Base-by-base conservation (phyloP, 2,797 vertebrate genomes). In the Graptemys geographica region DNA sequence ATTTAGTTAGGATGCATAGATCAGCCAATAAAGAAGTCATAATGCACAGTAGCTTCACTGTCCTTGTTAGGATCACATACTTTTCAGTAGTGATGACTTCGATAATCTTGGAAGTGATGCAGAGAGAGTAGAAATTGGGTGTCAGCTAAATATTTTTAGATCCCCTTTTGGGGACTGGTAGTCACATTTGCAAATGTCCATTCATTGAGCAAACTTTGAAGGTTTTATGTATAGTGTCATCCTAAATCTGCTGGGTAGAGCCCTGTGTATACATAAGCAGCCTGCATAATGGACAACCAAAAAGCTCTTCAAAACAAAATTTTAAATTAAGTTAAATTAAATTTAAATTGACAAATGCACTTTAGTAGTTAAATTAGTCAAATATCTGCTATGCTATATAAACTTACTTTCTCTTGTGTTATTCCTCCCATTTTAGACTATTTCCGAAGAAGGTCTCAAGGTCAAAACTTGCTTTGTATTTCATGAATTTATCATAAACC, bases 201-300 rank as follows among this genome's bases (percentile, higher is more conserved):
- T 87, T 0, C 3, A 7, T 1, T 0, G 11, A 78, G 69, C 65
- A 2, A 79, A 62, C 62, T 65, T 25, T 0, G 3, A 41, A 33
- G 55, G 31, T 4, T 0, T 79, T 13, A 28, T 0, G 0, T 11
- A 23, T 44, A 88, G 3, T 79, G 65, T 21, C 4, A 25, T 52
- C 80, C 59, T 86, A 44, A 6, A 23, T 10, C 78, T 12, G 9
- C 27, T 28, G 12, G 49, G 55, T 56, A 52, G 59, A 19, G 62
- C 23, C 27, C 59, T 51, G 33, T 31, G 12, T 59, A 79, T 25
- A 23, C 83, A 27, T 72, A 31, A 62, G 52, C 81, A 79, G 27
- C 56, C 79, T 31, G 2, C 1, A 12, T 33, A 41, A n/a, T 0
- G 0, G 1, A 0, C 12, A 49, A 8, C 78, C 55, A 28, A 2